phyloP scores from a whole-genome alignment of 2,888 invertebrate genomes.

The Encarsia formosa region DNA sequence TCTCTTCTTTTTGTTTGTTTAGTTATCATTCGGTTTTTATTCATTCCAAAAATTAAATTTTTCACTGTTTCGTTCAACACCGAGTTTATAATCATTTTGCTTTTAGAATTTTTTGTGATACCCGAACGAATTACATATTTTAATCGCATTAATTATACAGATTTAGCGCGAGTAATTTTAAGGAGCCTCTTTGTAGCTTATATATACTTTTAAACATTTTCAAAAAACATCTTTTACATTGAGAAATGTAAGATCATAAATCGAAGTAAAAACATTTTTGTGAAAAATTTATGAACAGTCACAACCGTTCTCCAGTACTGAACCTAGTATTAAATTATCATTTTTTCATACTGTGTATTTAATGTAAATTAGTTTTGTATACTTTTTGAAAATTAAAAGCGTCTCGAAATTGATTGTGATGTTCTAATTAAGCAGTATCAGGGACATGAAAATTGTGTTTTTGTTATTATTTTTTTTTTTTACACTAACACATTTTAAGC shows the following conservation, averaged over 20 bases:
- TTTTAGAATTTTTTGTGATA: constrained; percentile 25
- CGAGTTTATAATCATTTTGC: constrained; percentile 5
- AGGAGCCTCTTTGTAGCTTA: too few species aligned
- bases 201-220: too few species aligned
- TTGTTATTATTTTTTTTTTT: background rate
- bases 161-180: background rate
- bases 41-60: background rate
- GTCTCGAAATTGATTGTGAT: too few species aligned
- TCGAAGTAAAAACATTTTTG: too few species aligned
- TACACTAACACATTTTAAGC: background rate
- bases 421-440: too few species aligned
- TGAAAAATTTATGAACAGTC: background rate
- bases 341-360: constrained; percentile 2
- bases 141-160: background rate
- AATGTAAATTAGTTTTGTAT: background rate
- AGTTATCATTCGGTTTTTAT: background rate
- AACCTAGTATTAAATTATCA: constrained; percentile 14
- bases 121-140: constrained; percentile 3
- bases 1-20: background rate
- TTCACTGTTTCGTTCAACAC: background rate
- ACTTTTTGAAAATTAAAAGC: background rate
- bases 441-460: too few species aligned
- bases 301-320: constrained; percentile 5
- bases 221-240: too few species aligned
- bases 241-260: too few species aligned